Base-by-base conservation (phyloP, 2,888 invertebrate genomes). In the Dione juno region DNA sequence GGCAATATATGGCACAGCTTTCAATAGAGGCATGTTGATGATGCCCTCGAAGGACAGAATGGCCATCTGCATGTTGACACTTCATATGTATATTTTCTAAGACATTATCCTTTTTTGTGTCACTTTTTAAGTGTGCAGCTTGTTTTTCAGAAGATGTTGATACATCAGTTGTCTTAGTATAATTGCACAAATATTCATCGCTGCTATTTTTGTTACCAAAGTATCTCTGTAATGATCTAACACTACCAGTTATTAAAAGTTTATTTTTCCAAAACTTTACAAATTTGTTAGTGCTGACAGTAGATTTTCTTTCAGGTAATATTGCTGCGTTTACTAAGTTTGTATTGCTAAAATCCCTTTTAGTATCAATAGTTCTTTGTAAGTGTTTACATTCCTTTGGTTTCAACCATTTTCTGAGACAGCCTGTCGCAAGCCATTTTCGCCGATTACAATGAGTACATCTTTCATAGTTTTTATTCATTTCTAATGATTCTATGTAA, bases 321-420 rank as follows among this genome's bases (percentile, higher is more conserved):
- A 91, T 88, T 16, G 89, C 88, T 77, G 89, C 87, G 75, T 89
- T 90, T 54, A 89, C 89, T 73, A 91, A 88, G 82, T 90, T 89
- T 70, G 89, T 80, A 79, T 88, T 88, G 77, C 79, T 88, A 73
- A 83, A 88, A 80, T 92, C 92, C 77, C 88, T 84, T 83, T 91
- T 92, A 79, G 78, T 88, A 82, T 92, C 92, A 79, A 88, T 87
- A 77, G 82, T 88, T 81, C 92, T 81, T 81, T 90, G 92, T 77
- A 89, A 85, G 86, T 93, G 92, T 91, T 92, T 93, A 88, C 92
- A 93, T 89, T 93, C 92, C 83, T 90, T 80, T 67, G 92, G 92
- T 79, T 91, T 92, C 75, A 92, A 83, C 92, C 92, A 93, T 82
- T 91, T 92, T 66, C 92, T 89, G 76, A 93, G 89, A 77, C 92